Base-by-base conservation (phyloP, 2,888 invertebrate species). In the Athalia circularis region DNA sequence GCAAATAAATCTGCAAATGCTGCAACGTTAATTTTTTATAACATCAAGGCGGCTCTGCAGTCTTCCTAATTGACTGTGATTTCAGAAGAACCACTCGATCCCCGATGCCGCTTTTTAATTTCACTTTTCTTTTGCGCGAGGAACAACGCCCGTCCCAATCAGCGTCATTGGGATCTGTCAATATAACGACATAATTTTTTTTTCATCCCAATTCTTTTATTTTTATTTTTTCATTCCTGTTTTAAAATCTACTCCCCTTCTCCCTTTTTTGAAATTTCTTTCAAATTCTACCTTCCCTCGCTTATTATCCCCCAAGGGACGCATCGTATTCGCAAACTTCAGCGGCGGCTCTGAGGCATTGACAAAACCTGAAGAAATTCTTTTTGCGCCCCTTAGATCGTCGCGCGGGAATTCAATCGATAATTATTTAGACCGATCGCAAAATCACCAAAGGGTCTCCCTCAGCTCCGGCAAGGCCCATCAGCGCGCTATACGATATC, bases 401-500 rank as follows among this genome's bases (percentile, higher is more conserved):
- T 75, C 62, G 48, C 11, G 7, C 62, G 75, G 75, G 75, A 75
- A 75, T 75, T 75, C 75, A 45, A 75, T 75, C 75, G 75, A 64
- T 75, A 75, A 75, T 75, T 75, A 75, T 75, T 75, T 64, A 11
- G 13, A n/a, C 64, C 50, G 75, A 75, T 75, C 64, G 48, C n/a
- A n/a, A 8, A 9, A 9, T 45, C 43, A 52, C 50, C 50, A 54
- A 54, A 52, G 52, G 5, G 52, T 48, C 68, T 43, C 50, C 29
- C 2, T 8, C 52, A 43, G 52, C 11, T 54, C 68, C 68, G 54
- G 52, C 68, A 68, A 5, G n/a, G 3, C 5, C 4, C 15, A 7
- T 11, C 64, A 43, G 11, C 43, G 45, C 43, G 43, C 59, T 15
- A n/a, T 15, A 15, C 59, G 5, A 29, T 29, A 29, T 29, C 29